Percentiles rank a stretch among this genome's conserved stretches.
Evolutionary conservation across 2,113 vertebrate genomes (phyloP).

Genomic region (Eonycteris spelaea): DNA sequence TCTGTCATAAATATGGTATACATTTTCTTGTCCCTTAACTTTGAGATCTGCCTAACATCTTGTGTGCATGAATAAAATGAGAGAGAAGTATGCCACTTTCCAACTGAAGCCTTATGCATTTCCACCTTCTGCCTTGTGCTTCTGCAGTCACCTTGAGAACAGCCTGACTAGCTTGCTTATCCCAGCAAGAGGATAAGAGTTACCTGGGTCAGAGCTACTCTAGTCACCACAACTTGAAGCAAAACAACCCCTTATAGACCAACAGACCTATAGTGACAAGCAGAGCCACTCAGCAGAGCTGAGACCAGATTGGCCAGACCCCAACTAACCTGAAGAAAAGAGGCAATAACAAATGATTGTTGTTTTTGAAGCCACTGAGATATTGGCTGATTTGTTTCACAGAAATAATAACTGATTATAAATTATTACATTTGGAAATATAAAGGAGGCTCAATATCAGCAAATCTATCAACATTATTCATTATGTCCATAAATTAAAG

Average conservation of each 20-base stretch:
- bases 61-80: background rate
- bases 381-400: background rate
- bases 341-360: background rate
- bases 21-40: background rate
- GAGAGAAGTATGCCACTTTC: background rate
- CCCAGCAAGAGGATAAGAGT: background rate
- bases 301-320: background rate
- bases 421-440: background rate
- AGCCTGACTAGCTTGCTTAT: background rate
- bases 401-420: background rate
- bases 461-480: conserved; percentile 36
- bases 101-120: background rate
- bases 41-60: background rate
- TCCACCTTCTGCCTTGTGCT: background rate
- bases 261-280: background rate
- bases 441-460: background rate
- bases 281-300: background rate
- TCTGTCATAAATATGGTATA: background rate
- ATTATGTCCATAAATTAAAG: conserved; percentile 13
- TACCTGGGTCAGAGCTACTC: background rate
- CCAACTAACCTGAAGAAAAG: background rate
- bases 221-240: background rate
- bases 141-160: background rate
- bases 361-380: background rate
- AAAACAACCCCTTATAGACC: background rate